Conservation (phyloP, 2,797 vertebrate species). For the Ispidina lecontei region DNA sequence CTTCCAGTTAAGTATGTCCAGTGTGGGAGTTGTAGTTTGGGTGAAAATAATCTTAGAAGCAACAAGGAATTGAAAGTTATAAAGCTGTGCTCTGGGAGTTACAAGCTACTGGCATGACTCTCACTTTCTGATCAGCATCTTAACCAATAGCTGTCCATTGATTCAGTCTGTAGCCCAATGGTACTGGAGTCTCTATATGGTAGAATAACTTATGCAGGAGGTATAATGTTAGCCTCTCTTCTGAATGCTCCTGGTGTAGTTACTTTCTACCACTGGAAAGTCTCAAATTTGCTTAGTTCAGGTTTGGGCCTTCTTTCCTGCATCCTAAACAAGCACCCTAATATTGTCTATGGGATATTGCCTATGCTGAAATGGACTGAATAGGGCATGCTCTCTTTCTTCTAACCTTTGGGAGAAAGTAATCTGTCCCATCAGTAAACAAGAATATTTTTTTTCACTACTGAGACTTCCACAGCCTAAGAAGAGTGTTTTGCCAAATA, state of each 20-base stretch:
- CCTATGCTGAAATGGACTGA: neutral
- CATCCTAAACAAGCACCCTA: neutral
- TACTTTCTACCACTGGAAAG: neutral
- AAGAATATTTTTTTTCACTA: neutral
- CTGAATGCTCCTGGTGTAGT: neutral
- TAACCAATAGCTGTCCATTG: neutral
- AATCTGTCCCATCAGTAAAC: neutral
- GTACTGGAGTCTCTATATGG: neutral
- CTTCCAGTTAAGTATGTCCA: neutral
- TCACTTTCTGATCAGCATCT: neutral
- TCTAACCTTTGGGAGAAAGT: neutral
- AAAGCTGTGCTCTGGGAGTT: neutral
- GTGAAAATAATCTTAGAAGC: neutral
- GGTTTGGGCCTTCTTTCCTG: neutral
- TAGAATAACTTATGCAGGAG: neutral
- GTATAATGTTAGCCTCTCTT: neutral
- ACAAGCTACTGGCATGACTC: neutral
- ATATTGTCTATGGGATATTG: neutral
- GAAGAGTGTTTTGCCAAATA: neutral
- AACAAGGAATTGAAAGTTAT: neutral
- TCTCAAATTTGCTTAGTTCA: neutral
- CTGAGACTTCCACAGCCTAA: neutral
- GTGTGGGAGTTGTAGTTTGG: neutral
- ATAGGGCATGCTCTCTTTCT: neutral
- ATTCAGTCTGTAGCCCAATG: neutral